Evolutionary conservation across 1,140 invertebrate genomes (phyloP), one percentile per base, ranked within the genome.

Genomic region (Oedothorax gibbosus): DNA sequence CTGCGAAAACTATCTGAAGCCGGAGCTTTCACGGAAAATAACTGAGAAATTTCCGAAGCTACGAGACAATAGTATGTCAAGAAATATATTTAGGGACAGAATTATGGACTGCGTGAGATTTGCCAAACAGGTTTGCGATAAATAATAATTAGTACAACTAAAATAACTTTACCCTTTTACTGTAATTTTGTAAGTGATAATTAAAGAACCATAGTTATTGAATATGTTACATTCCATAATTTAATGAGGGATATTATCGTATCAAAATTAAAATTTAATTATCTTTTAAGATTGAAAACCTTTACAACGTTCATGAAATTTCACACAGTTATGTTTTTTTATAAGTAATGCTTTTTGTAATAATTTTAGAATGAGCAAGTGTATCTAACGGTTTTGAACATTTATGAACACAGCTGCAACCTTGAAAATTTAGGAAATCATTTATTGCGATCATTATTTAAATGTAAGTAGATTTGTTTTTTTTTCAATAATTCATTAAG

Each of bases 401-500:
- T 89, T 15, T 88, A 89, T 77, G 88, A 87, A 18, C 88, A 89
- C 85, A 88, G 86, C 54, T 88, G 88, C 50, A 88, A 89, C 86
- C 87, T 91, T 9, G 88, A 88, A 71, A 89, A 91, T 65, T 83
- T 91, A 35, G 89, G 89, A 85, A 90, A 91, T 78, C 90, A 89
- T 87, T 86, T 91, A 2, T 87, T 91, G 0, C 88, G 87, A 49
- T 90, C 91, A 53, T 77, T 91, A 9, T 90, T 91, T 62, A 90
- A 89, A 88, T 90, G 90, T 90, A 88, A 88, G 89, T 88, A 56
- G 10, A 0, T 71, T 12, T 20, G 7, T 11, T 50, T 49, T 12
- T 35, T 7, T 65, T n/a, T n/a, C 14, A 65, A 7, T 15, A 65
- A 21, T 2, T 65, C 21, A 65, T 11, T 66, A 66, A 66, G 65